Percentiles rank a stretch among this genome's conserved stretches.
Evolutionary conservation across 2,113 vertebrate species (phyloP).

Genomic region (Poeciliopsis prolifica): DNA sequence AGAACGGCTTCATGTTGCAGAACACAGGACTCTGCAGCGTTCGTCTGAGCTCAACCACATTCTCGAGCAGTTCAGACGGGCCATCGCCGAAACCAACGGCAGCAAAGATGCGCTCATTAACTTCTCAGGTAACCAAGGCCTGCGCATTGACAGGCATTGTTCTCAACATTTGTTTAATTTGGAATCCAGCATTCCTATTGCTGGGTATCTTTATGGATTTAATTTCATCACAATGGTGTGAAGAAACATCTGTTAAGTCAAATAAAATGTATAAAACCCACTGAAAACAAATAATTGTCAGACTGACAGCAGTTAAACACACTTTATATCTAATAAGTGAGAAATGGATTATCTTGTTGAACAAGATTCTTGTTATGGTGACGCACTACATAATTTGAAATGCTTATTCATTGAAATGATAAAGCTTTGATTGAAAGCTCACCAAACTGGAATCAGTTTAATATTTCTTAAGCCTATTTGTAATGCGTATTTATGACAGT

Average conservation of each 20-base stretch:
- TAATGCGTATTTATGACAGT: too few relatives aligned
- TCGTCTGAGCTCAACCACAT: conserved; percentile 93
- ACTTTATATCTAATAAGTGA: neutral
- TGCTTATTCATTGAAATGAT: too few relatives aligned
- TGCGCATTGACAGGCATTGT: neutral
- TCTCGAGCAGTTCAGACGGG: conserved; percentile 91
- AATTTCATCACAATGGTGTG: neutral
- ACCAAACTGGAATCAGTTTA: too few relatives aligned
- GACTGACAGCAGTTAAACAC: neutral
- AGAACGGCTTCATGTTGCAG: conserved; percentile 94
- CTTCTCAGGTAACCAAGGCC: conserved; percentile 84
- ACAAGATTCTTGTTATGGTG: too few relatives aligned
- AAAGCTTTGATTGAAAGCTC: too few relatives aligned
- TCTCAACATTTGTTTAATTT: too few relatives aligned
- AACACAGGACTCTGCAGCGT: conserved; percentile 94
- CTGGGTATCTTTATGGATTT: neutral
- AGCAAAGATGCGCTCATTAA: conserved; percentile 88
- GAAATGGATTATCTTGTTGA: neutral
- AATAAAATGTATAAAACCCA: neutral
- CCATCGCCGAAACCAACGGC: conserved; percentile 91
- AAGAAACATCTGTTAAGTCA: neutral
- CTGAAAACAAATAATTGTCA: neutral
- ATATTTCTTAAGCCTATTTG: too few relatives aligned
- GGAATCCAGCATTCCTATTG: too few relatives aligned
- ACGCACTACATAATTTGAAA: too few relatives aligned